Percentiles rank a stretch among this genome's conserved stretches.
Evolutionary conservation across 2,113 vertebrate genomes (phyloP).

Genomic region (Chrysemys picta): DNA sequence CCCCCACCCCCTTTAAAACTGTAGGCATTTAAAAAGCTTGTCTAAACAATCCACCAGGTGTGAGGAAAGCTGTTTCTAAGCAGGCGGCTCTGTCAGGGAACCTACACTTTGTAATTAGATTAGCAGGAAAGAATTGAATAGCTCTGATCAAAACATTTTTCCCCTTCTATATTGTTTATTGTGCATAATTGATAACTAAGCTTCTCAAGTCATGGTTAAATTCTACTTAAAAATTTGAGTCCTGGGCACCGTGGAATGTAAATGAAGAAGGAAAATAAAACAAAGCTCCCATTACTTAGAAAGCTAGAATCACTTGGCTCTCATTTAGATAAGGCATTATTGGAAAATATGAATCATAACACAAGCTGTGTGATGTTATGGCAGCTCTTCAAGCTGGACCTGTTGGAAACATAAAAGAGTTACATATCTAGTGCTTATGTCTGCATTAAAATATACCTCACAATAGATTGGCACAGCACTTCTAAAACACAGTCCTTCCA

Average conservation of each 20-base stretch:
- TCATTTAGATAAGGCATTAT: background rate
- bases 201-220: conserved; percentile 61
- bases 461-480: background rate
- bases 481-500: background rate
- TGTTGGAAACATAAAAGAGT: background rate
- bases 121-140: conserved; percentile 71
- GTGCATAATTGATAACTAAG: conserved; percentile 52
- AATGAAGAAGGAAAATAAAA: conserved; percentile 56
- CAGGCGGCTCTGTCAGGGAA: conserved; percentile 73
- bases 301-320: background rate
- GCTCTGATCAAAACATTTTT: conserved; percentile 25
- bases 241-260: conserved; percentile 34
- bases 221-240: conserved; percentile 45
- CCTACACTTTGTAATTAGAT: conserved; percentile 85
- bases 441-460: background rate
- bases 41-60: conserved; percentile 91
- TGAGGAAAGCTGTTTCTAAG: conserved; percentile 79
- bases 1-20: conserved; percentile 64
- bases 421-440: background rate
- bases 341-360: background rate
- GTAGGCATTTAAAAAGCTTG: conserved; percentile 86
- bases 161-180: conserved; percentile 24
- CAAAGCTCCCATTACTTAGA: conserved; percentile 46
- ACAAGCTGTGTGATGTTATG: background rate
- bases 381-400: background rate